phyloP scores from a whole-genome alignment of 1,140 invertebrate genomes.

The Mizuhopecten yessoensis region DNA sequence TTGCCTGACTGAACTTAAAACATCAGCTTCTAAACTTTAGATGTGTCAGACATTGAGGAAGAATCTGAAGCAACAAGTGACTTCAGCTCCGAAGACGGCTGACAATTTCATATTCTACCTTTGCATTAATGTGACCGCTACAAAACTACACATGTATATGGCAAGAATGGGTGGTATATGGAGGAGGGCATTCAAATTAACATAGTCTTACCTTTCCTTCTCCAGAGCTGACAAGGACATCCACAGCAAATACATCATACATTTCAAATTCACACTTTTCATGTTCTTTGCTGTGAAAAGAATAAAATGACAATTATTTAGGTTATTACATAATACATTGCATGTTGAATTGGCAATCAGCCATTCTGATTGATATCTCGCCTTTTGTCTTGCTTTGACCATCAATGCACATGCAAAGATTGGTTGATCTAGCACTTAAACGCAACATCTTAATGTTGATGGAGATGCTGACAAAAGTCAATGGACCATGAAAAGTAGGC shows the following conservation, averaged over 20 bases:
- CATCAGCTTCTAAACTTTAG: too few relatives aligned
- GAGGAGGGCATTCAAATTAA: too few relatives aligned
- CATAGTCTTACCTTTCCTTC: conserved; percentile 89
- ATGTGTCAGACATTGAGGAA: conserved; percentile 15
- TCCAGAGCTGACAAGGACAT: conserved; percentile 97
- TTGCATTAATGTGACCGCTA: background rate
- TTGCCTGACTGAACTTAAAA: too few relatives aligned
- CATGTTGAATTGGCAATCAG: too few relatives aligned
- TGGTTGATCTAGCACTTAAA: too few relatives aligned
- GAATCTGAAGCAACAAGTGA: conserved; percentile 4
- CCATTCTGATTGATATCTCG: too few relatives aligned
- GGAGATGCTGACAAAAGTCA: too few relatives aligned
- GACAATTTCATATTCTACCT: background rate
- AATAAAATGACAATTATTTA: conserved; percentile 23
- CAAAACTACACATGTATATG: background rate
- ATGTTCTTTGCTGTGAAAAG: conserved; percentile 92
- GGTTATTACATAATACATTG: background rate
- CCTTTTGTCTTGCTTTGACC: too few relatives aligned
- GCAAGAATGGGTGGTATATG: background rate
- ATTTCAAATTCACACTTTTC: conserved; percentile 98
- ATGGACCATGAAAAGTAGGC: too few relatives aligned
- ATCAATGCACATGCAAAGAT: too few relatives aligned
- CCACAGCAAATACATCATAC: conserved; percentile 99
- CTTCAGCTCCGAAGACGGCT: background rate
- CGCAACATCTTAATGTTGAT: too few relatives aligned